These are phyloP conservation scores for Trichogramma pretiosum DNA, from an alignment of 1,140 invertebrate genomes.

Conservation along the genomic window DNA sequence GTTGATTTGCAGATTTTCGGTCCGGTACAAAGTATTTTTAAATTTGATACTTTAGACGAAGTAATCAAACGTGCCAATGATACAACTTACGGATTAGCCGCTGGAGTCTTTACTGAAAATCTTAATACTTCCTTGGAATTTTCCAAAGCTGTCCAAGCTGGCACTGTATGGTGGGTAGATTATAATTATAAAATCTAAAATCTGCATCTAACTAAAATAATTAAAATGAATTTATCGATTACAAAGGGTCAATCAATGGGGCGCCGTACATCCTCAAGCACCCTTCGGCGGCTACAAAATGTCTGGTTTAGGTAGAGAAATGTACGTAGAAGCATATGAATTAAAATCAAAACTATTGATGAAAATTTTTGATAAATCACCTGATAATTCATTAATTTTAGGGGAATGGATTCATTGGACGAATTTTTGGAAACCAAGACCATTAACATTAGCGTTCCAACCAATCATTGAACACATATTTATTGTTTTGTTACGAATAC, in stretches of 20 bases:
- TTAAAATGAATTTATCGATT: constrained; percentile 11
- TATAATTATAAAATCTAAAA: no score
- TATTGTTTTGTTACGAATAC: no score
- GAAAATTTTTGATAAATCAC: background rate
- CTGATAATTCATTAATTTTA: constrained; percentile 35
- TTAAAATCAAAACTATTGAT: background rate
- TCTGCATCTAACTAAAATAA: no score
- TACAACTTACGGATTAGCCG: constrained; percentile 78
- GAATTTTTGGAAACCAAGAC: constrained; percentile 68
- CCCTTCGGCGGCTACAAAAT: constrained; percentile 78
- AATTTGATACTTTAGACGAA: constrained; percentile 79
- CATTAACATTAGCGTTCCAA: constrained; percentile 50
- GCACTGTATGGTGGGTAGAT: constrained; percentile 55
- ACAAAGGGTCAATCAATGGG: constrained; percentile 68
- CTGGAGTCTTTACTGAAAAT: constrained; percentile 78
- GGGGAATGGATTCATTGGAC: constrained; percentile 62
- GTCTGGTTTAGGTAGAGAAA: constrained; percentile 67
- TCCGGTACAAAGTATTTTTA: constrained; percentile 60
- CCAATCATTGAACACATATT: constrained; percentile 15
- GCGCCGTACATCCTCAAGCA: constrained; percentile 53
- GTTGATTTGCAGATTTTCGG: constrained; percentile 54
- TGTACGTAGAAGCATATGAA: constrained; percentile 44
- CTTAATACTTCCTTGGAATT: constrained; percentile 69
- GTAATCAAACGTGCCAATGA: constrained; percentile 78
- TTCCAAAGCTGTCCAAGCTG: constrained; percentile 62